These are phyloP conservation scores for Arenaria interpres DNA, from an alignment of 2,113 vertebrate genomes.

Conservation along the genomic window DNA sequence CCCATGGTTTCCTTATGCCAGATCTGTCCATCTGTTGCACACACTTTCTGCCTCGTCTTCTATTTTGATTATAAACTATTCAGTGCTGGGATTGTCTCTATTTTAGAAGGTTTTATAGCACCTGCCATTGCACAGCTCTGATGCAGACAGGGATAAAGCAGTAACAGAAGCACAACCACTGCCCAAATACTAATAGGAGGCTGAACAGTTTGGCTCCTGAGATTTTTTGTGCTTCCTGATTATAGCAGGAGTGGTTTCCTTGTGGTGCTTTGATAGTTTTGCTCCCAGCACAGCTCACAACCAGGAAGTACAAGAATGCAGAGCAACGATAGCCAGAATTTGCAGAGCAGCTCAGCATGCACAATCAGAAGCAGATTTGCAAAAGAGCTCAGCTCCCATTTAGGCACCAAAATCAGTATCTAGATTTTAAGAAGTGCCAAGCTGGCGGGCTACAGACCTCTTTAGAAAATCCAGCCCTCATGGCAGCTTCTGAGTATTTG, in stretches of 20 bases:
- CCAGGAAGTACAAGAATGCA: slow-evolving; percentile 58
- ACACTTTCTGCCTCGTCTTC: slow-evolving; percentile 36
- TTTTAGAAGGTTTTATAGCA: not conserved
- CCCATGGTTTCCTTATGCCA: slow-evolving; percentile 30
- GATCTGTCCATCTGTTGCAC: slow-evolving; percentile 51
- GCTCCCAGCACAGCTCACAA: slow-evolving; percentile 56
- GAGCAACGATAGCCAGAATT: slow-evolving; percentile 44
- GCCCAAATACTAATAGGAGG: not conserved
- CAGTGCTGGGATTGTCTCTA: slow-evolving; percentile 1
- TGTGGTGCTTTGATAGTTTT: slow-evolving; percentile 62
- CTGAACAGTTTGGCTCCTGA: slow-evolving; percentile 39
- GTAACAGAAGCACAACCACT: not conserved
- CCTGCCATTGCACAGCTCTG: not conserved
- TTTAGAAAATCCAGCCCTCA: not conserved
- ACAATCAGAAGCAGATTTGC: slow-evolving; percentile 4
- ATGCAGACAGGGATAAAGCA: not conserved
- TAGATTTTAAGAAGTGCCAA: slow-evolving; percentile 11
- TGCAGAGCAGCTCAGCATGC: slow-evolving; percentile 60
- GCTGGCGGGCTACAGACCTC: not conserved
- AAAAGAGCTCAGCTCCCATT: slow-evolving; percentile 49
- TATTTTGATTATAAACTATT: slow-evolving; percentile 46
- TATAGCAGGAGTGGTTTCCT: slow-evolving; percentile 62
- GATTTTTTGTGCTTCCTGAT: slow-evolving; percentile 63
- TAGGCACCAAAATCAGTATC: slow-evolving; percentile 17
- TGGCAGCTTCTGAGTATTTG: not conserved